Evolutionary conservation across 1,140 invertebrate genomes (phyloP).

Genomic region (Eurosta solidaginis): DNA sequence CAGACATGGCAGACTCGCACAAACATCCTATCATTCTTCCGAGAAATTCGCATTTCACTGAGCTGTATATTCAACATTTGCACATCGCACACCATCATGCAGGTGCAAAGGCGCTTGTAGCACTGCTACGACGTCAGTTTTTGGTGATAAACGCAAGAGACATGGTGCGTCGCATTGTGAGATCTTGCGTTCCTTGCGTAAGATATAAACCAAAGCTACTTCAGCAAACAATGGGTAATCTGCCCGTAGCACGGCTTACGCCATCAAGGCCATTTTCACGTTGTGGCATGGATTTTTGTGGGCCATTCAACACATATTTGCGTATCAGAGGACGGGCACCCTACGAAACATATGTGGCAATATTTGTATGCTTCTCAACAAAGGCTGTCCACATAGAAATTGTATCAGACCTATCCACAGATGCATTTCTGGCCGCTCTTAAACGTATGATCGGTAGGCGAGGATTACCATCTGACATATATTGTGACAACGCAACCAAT

Average conservation of each 20-base stretch:
- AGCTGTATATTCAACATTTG: too few relatives aligned
- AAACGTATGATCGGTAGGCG: slow-evolving; percentile 46
- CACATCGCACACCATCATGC: slow-evolving; percentile 44
- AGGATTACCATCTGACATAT: slow-evolving; percentile 36
- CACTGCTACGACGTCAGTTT: slow-evolving; percentile 34
- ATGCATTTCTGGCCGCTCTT: slow-evolving; percentile 43
- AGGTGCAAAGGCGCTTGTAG: slow-evolving; percentile 42
- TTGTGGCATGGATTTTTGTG: slow-evolving; percentile 50
- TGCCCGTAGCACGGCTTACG: not conserved
- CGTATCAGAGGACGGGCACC: not conserved
- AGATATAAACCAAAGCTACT: slow-evolving; percentile 39
- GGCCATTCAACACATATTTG: slow-evolving; percentile 43
- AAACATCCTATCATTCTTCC: slow-evolving; percentile 49
- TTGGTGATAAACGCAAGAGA: slow-evolving; percentile 41
- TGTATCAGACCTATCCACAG: slow-evolving; percentile 41
- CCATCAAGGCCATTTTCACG: slow-evolving; percentile 38
- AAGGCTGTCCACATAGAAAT: slow-evolving; percentile 50
- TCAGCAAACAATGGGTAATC: slow-evolving; percentile 34
- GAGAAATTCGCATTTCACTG: slow-evolving; percentile 25
- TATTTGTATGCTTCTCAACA: slow-evolving; percentile 46
- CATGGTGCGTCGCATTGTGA: slow-evolving; percentile 39
- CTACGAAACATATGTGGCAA: slow-evolving; percentile 40
- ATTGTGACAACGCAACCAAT: slow-evolving; percentile 51
- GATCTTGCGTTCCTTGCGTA: too few relatives aligned
- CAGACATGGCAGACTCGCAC: slow-evolving; percentile 42